A percentile compares a stretch with the other conserved stretches of the same genome.
Conservation (phyloP, 2,888 invertebrate genomes). For the Ornithoptera alexandrae region DNA sequence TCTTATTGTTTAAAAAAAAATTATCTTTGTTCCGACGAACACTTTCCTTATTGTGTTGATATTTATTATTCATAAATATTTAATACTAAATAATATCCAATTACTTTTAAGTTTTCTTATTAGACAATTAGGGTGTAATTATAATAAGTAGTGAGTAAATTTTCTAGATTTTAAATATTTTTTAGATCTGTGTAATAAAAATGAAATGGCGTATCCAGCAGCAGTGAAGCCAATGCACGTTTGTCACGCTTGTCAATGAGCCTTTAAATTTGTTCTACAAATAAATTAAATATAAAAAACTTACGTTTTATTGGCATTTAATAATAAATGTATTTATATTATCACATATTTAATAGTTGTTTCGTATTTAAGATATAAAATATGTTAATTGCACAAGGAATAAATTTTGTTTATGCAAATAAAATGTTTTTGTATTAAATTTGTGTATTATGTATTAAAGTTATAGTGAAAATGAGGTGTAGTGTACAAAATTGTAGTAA, state of each 20-base stretch:
- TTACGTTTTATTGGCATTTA: neutral
- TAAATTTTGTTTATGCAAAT: no score
- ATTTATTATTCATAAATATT: no score
- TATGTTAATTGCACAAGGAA: no score
- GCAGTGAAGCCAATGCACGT: slow-evolving; percentile 3
- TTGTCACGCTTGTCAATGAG: slow-evolving; percentile 20
- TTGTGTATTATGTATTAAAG: slow-evolving; percentile 32
- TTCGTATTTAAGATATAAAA: no score
- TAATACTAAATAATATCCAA: no score
- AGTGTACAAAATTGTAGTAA: slow-evolving; percentile 57
- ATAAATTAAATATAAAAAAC: neutral
- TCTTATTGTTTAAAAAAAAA: no score
- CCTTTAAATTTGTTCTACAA: slow-evolving; percentile 12
- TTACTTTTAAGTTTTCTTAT: no score
- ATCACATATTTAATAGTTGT: neutral
- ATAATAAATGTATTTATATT: neutral
- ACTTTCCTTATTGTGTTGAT: no score
- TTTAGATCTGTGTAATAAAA: neutral
- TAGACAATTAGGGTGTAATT: no score
- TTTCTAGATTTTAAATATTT: neutral
- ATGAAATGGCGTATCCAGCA: slow-evolving; percentile 24
- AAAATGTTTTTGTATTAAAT: no score
- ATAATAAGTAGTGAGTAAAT: no score
- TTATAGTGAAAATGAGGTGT: slow-evolving; percentile 52
- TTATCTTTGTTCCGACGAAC: no score